Evolutionary conservation across 2,113 vertebrate genomes (phyloP).

Genomic region (pig (Sus scrofa)): T2T-Sscrofa CM000819.6:16983501-16984000

Average conservation of each 20-base stretch:
- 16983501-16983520: background rate
- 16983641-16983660: background rate
- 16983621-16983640: background rate
- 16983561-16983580: background rate
- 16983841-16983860: background rate
- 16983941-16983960: background rate
- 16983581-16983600: background rate
- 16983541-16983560: background rate
- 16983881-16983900: background rate
- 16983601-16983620: background rate
- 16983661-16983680: background rate
- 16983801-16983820: background rate
- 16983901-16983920: background rate
- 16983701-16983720: slow-evolving; percentile 3
- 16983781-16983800: background rate
- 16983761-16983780: slow-evolving; percentile 41
- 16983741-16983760: background rate
- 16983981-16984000: background rate
- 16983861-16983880: background rate
- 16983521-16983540: background rate
- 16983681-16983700: background rate
- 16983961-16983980: background rate
- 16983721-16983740: background rate
- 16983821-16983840: background rate
- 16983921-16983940: background rate